Base-by-base conservation (phyloP, 2,888 invertebrate genomes). In the Calliphora vomitoria region DNA sequence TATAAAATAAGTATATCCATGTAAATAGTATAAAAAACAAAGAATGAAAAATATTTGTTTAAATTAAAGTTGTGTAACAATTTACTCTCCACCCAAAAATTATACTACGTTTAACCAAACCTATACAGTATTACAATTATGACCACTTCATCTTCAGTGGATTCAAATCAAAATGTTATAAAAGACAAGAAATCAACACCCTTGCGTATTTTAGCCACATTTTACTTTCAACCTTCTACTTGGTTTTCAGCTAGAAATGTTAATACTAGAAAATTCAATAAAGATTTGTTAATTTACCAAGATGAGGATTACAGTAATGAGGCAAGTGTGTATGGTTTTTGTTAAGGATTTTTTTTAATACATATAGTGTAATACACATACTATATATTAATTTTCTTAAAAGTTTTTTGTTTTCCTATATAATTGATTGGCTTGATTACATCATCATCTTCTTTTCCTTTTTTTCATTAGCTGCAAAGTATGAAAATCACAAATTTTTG, bases 221-320 rank as follows among this genome's bases (percentile, higher is more conserved):
- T 87, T 82, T 87, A 87, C 79, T 87, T 87, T 71, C 87, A 87
- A 71, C 87, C 82, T 69, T 75, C 82, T 18, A 25, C 53, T 31
- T 85, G 82, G 85, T 69, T 85, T 71, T 79, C 58, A 44, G 44
- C 10, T 62, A 71, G 44, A 75, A 82, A 75, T 47, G 38, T 47
- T 20, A 69, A 50, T 35, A 25, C 8, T 78, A 74, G 8, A 50
- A 64, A 75, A 38, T 78, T 82, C 11, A 68, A 85, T 31, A 50
- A 60, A 38, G 25, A 82, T 74, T 82, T 85, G 55, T 78, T 87
- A 74, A 87, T 85, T 74, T 85, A 82, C 75, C 58, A 69, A 53
- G 60, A 72, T 35, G 76, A 50, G 35, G 55, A 80, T n/a, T 53
- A 68, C 60, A 44, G 41, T 50, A 84, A 85, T 66, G 66, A 87